These are phyloP conservation scores for Limonius californicus DNA, from an alignment of 1,140 invertebrate species.

Conservation along the genomic window DNA sequence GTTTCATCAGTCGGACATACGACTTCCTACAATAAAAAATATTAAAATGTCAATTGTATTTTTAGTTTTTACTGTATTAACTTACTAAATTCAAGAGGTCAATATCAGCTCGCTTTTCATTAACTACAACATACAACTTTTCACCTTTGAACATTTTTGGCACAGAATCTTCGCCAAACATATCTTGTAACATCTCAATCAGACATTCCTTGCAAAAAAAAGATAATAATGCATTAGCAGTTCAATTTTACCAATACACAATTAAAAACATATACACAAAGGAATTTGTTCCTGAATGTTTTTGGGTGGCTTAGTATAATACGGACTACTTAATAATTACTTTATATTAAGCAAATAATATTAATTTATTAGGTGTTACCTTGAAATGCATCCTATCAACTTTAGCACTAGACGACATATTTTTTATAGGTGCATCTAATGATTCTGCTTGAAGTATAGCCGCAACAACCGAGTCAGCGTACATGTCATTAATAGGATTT, in stretches of 20 bases:
- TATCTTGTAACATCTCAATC: constrained; percentile 88
- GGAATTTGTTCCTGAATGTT: too few species aligned
- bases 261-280: too few species aligned
- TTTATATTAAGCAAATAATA: too few species aligned
- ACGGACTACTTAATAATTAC: too few species aligned
- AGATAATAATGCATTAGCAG: too few species aligned
- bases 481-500: constrained; percentile 96
- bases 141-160: constrained; percentile 93
- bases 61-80: not conserved
- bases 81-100: constrained; percentile 75
- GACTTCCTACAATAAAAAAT: constrained; percentile 63
- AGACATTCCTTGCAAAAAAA: constrained; percentile 92
- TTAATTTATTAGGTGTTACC: too few species aligned
- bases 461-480: constrained; percentile 89
- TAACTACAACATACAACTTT: constrained; percentile 79
- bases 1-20: constrained; percentile 74
- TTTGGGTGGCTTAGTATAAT: too few species aligned
- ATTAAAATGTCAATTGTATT: not conserved
- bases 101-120: constrained; percentile 81
- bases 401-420: constrained; percentile 58
- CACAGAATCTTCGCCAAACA: constrained; percentile 94
- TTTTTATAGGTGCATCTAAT: constrained; percentile 58
- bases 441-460: constrained; percentile 75
- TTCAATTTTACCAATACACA: not conserved
- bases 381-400: constrained; percentile 85